Evolutionary conservation across 1,140 invertebrate species (phyloP).

Genomic region (Eufriesea mexicana): DNA sequence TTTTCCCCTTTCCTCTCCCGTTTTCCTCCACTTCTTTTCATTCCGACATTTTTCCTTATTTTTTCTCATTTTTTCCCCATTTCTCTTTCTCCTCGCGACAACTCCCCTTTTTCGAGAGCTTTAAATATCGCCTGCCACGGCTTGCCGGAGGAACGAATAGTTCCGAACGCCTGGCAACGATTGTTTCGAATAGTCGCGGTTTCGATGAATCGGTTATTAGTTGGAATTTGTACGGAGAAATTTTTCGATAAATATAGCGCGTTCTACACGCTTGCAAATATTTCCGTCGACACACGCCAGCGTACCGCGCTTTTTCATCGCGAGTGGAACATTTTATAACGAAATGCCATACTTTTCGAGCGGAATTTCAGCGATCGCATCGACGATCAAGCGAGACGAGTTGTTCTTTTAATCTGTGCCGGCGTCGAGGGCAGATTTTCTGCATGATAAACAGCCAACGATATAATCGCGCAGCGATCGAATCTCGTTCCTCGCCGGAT

Average conservation of each 20-base stretch:
- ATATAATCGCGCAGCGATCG: background rate
- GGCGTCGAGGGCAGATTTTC: background rate
- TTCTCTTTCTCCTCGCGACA: too few species aligned
- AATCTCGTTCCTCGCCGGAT: background rate
- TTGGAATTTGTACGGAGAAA: background rate
- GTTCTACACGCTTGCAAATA: too few species aligned
- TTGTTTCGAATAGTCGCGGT: too few species aligned
- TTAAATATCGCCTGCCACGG: background rate
- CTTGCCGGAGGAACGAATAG: background rate
- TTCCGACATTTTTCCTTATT: background rate
- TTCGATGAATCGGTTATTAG: background rate
- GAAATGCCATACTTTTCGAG: background rate
- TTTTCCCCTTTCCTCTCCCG: background rate
- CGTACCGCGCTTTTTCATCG: background rate
- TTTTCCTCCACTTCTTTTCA: background rate
- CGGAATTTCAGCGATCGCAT: background rate
- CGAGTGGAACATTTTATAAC: background rate
- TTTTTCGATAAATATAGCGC: background rate
- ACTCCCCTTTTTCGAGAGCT: background rate
- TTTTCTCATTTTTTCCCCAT: background rate
- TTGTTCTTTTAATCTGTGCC: background rate
- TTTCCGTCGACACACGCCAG: too few species aligned
- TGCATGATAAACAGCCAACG: background rate
- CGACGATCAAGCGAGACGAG: background rate
- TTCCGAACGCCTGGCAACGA: too few species aligned